Percentiles rank a stretch among this genome's conserved stretches.
Conservation (phyloP, 1,140 invertebrate genomes). For the Drosophila oshimai region DNA sequence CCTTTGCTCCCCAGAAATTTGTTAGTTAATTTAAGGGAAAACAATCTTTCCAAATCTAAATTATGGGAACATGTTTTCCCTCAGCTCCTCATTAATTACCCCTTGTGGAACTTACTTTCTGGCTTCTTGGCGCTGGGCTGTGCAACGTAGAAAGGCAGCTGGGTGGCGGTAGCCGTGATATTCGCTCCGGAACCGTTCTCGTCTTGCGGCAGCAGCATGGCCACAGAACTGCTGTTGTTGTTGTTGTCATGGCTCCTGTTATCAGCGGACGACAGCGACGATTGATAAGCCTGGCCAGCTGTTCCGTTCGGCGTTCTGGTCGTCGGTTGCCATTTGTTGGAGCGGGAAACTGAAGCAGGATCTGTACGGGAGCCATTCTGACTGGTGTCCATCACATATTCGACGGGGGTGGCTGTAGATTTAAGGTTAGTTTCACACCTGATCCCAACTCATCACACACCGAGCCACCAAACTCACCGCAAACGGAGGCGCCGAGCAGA, state of each 20-base stretch:
- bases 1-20: too few species aligned
- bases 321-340: constrained; percentile 34
- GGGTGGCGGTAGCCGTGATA: constrained; percentile 8
- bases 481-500: constrained; percentile 31
- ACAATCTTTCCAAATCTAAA: not conserved
- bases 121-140: constrained; percentile 56
- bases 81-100: not conserved
- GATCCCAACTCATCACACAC: not conserved
- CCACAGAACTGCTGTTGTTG: constrained; percentile 29
- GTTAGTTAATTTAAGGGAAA: too few species aligned
- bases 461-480: constrained; percentile 42
- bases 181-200: not conserved
- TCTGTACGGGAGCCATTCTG: constrained; percentile 17
- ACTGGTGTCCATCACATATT: constrained; percentile 57
- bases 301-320: constrained; percentile 47
- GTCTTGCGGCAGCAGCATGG: constrained; percentile 34
- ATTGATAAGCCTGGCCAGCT: constrained; percentile 72
- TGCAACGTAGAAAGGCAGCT: constrained; percentile 39
- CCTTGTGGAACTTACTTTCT: constrained; percentile 58
- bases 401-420: constrained; percentile 56
- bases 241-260: constrained; percentile 65
- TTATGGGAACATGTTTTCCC: not conserved
- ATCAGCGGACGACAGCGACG: constrained; percentile 61
- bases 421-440: constrained; percentile 66
- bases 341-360: constrained; percentile 3